Evolutionary conservation across 2,888 invertebrate genomes (phyloP).

Genomic region (Lamellibrachia satsuma): DNA sequence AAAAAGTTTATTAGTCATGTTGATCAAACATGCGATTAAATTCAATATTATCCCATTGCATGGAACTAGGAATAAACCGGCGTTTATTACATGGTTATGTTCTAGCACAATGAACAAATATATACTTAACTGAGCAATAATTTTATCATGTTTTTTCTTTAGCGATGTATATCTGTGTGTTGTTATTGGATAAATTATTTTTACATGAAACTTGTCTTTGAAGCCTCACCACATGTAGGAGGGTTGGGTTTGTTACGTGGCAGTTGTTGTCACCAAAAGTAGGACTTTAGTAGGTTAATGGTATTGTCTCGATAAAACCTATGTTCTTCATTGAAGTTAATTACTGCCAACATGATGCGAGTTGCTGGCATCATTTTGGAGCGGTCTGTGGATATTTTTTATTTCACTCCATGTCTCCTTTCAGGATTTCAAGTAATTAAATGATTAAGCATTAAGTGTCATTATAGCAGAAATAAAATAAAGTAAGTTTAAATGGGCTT

Average conservation of each 20-base stretch:
- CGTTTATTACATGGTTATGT: not conserved
- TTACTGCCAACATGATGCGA: not conserved
- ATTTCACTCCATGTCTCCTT: too few relatives aligned
- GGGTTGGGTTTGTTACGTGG: too few relatives aligned
- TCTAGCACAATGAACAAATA: not conserved
- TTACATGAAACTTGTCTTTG: not conserved
- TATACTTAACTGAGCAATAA: not conserved
- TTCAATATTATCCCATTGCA: not conserved
- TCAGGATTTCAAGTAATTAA: too few relatives aligned
- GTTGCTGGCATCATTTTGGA: not conserved
- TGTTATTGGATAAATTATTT: not conserved
- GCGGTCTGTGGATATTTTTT: too few relatives aligned
- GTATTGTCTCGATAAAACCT: not conserved
- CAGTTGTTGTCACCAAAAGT: too few relatives aligned
- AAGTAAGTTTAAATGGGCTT: too few relatives aligned
- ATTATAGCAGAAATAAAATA: too few relatives aligned
- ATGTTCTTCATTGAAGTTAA: not conserved
- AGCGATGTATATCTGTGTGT: not conserved
- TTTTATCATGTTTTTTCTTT: not conserved
- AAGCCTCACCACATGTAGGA: not conserved
- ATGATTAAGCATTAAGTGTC: too few relatives aligned
- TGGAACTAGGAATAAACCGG: not conserved
- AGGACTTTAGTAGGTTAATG: not conserved
- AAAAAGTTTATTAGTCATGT: not conserved
- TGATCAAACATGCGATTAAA: too few relatives aligned